phyloP scores from a whole-genome alignment of 2,797 vertebrate species.

The Pogonophryne albipinna region DNA sequence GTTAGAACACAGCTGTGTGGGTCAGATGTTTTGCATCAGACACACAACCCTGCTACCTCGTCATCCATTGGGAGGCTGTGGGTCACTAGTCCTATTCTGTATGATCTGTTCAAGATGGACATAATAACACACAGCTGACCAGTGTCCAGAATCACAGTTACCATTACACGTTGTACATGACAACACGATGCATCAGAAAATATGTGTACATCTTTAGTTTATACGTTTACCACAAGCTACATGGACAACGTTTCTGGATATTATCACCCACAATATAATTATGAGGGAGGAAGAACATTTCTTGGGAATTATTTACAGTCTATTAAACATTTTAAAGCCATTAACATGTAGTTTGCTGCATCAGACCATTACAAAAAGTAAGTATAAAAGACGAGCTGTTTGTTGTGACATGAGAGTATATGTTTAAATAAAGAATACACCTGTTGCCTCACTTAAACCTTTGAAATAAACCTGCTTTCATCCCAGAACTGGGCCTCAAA shows the following conservation, averaged over 20 bases:
- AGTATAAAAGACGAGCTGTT: constrained; percentile 4
- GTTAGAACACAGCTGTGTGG: constrained; percentile 61
- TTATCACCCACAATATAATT: neutral
- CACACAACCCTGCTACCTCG: constrained; percentile 85
- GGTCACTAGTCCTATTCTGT: constrained; percentile 87
- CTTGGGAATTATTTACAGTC: neutral
- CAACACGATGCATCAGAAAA: constrained; percentile 14
- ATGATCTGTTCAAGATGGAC: constrained; percentile 88
- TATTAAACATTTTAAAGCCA: constrained; percentile 2
- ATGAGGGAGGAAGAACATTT: neutral
- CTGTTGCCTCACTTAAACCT: neutral
- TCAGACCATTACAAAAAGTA: constrained; percentile 4
- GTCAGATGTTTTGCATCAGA: constrained; percentile 64
- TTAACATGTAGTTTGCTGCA: constrained; percentile 11
- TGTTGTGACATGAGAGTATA: neutral
- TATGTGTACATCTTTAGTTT: neutral
- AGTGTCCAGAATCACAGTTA: constrained; percentile 13
- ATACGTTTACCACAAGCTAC: neutral
- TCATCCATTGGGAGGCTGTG: constrained; percentile 79
- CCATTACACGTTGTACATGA: constrained; percentile 18
- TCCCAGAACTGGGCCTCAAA: neutral
- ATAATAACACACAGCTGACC: constrained; percentile 73
- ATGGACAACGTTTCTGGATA: neutral
- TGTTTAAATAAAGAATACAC: neutral
- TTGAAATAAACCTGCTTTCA: constrained; percentile 1